Base-by-base conservation (phyloP, 2,113 vertebrate species). In the Brachyhypopomus occidentalis region DNA sequence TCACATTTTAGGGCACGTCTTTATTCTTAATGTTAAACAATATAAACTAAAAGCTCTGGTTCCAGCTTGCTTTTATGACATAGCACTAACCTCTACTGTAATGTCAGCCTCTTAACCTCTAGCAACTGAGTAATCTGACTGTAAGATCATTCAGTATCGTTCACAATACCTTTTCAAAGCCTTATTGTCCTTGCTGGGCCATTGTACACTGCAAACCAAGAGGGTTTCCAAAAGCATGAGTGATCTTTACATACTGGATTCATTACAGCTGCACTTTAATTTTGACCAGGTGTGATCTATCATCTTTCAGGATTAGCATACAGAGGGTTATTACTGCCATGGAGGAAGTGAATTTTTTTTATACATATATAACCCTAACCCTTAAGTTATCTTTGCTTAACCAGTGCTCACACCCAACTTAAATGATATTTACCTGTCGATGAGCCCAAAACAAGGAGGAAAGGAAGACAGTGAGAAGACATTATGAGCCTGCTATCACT, bases 381-480 rank as follows among this genome's bases (percentile, higher is more conserved):
- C 64, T 73, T 23, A 41, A 66, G 16, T 52, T 52, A 52, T 52
- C 45, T 52, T 52, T 52, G 45, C 12, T 52, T 1, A 52, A 14
- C 45, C 45, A 52, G 2, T 52, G 5, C 41, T 41, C 5, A 41
- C 5, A 41, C 5, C 2, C 41, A 41, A 2, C 5, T 41, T 41
- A 41, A 41, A 41, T 41, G 41, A 41, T 7, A 41, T 41, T 79
- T 58, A 82, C 23, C 19, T 34, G 23, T 1, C 38, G n/a, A 69
- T 79, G 63, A 82, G 72, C 58, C 4, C 23, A 62, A 38, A 78
- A 52, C 45, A 52, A 11, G 12, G 14, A 2, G 14, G 12, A 55
- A n/a, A 27, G 58, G 67, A 69, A 58, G 82, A 78, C 80, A 88
- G 87, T 89, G 79, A 72, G 78, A 86, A 88, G 81, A 87, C 87